phyloP scores from a whole-genome alignment of 2,888 invertebrate genomes.

The Metallyticus violacea region DNA sequence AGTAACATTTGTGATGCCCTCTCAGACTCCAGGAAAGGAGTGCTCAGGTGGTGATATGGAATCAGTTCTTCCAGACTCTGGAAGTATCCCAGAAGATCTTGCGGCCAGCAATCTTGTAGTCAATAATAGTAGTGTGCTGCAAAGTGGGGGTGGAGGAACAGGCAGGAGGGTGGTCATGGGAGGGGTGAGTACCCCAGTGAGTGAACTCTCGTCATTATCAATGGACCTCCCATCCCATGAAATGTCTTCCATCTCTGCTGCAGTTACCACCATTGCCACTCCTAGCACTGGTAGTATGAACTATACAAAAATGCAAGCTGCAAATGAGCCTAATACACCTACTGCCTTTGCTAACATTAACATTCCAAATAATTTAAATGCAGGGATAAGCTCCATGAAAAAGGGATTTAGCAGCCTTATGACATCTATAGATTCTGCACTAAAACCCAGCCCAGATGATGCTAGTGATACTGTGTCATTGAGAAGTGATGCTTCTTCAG shows the following conservation, averaged over 20 bases:
- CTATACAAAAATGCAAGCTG: background rate
- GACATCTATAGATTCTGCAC: constrained; percentile 80
- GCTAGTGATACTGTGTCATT: constrained; percentile 74
- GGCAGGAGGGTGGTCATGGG: constrained; percentile 11
- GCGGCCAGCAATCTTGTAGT: background rate
- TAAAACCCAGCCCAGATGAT: constrained; percentile 67
- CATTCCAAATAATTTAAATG: constrained; percentile 30
- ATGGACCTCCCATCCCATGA: constrained; percentile 42
- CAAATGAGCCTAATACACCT: constrained; percentile 16
- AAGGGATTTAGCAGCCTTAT: constrained; percentile 80
- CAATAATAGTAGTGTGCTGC: constrained; percentile 2
- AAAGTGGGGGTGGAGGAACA: background rate
- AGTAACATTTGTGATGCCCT: constrained; percentile 83
- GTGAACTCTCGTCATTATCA: constrained; percentile 46
- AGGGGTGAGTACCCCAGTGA: constrained; percentile 41
- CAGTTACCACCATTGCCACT: background rate
- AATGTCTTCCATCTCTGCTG: background rate
- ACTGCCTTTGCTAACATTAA: constrained; percentile 10
- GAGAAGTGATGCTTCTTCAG: constrained; percentile 80
- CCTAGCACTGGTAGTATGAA: background rate
- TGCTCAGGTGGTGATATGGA: constrained; percentile 81
- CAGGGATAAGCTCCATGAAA: constrained; percentile 55
- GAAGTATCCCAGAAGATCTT: constrained; percentile 75
- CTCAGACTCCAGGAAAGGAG: constrained; percentile 79
- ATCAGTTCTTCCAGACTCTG: constrained; percentile 81